phyloP scores from a whole-genome alignment of 2,888 invertebrate genomes.

The Copidosoma aretas region DNA sequence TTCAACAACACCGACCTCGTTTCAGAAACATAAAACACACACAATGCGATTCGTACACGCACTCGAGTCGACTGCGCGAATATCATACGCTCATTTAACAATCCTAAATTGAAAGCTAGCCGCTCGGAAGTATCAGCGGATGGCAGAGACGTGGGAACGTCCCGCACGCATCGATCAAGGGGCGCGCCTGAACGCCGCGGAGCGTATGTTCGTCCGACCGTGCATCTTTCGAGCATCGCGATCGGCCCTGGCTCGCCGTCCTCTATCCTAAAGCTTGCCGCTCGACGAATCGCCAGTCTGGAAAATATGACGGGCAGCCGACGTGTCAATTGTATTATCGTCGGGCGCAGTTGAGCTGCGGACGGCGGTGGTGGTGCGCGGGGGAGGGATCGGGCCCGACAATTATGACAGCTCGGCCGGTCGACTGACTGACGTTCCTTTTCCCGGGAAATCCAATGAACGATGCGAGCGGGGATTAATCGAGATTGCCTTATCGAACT shows the following conservation, averaged over 20 bases:
- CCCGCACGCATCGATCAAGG: too few relatives aligned
- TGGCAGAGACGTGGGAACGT: slow-evolving; percentile 25
- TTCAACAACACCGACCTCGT: too few relatives aligned
- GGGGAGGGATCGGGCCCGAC: slow-evolving; percentile 30
- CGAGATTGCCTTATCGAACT: slow-evolving; percentile 35
- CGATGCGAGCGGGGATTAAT: slow-evolving; percentile 28
- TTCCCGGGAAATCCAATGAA: slow-evolving; percentile 46
- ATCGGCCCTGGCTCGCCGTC: slow-evolving; percentile 4
- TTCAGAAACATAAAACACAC: too few relatives aligned
- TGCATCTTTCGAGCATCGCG: background rate
- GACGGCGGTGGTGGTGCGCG: too few relatives aligned
- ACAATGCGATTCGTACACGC: too few relatives aligned
- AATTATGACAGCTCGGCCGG: slow-evolving; percentile 52
- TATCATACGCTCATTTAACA: background rate
- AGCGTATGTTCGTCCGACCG: background rate
- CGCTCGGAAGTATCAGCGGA: slow-evolving; percentile 10
- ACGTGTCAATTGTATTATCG: slow-evolving; percentile 30
- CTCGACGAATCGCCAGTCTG: slow-evolving; percentile 46
- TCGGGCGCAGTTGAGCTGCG: too few relatives aligned
- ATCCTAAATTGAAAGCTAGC: background rate
- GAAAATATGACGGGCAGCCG: slow-evolving; percentile 52
- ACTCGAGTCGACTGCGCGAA: background rate
- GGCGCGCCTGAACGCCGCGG: background rate
- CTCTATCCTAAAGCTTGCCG: slow-evolving; percentile 23
- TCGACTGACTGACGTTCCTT: slow-evolving; percentile 10